Conservation (phyloP, 2,888 invertebrate species). For the Ypsolopha scabrella region DNA sequence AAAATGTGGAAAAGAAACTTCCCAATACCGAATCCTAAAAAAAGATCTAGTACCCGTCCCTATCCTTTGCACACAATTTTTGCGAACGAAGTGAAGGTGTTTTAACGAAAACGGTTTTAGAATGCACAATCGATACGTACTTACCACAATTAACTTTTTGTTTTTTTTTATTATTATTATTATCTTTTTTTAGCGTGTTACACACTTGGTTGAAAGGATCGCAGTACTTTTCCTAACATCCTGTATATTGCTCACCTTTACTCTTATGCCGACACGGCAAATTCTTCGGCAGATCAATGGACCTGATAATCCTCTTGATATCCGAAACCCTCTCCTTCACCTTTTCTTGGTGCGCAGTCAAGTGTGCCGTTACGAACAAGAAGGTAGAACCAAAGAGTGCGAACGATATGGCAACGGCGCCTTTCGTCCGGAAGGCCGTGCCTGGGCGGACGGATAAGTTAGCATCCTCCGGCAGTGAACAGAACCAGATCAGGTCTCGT, state of each 20-base stretch:
- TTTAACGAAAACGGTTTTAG: too few relatives aligned
- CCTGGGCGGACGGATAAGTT: conserved; percentile 90
- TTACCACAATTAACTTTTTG: too few relatives aligned
- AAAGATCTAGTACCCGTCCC: too few relatives aligned
- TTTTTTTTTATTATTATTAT: too few relatives aligned
- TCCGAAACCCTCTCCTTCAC: conserved; percentile 88
- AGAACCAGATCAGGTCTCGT: conserved; percentile 96
- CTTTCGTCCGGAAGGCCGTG: conserved; percentile 93
- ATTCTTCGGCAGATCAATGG: conserved; percentile 85
- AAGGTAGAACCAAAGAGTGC: conserved; percentile 95
- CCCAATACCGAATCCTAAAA: too few relatives aligned
- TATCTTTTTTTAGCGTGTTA: too few relatives aligned
- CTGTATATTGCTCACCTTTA: conserved; percentile 74
- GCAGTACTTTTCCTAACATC: too few relatives aligned
- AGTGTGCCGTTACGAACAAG: conserved; percentile 94
- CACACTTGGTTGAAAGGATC: too few relatives aligned
- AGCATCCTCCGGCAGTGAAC: conserved; percentile 91
- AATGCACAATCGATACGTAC: too few relatives aligned
- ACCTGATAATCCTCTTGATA: conserved; percentile 84
- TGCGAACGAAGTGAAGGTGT: too few relatives aligned
- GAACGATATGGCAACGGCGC: conserved; percentile 93
- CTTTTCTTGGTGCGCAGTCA: conserved; percentile 93
- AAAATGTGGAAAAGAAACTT: too few relatives aligned
- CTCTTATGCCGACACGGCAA: conserved; percentile 82
- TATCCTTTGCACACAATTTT: too few relatives aligned